Evolutionary conservation across 2,888 invertebrate genomes (phyloP).

Genomic region (Drosophila multiciliata): DNA sequence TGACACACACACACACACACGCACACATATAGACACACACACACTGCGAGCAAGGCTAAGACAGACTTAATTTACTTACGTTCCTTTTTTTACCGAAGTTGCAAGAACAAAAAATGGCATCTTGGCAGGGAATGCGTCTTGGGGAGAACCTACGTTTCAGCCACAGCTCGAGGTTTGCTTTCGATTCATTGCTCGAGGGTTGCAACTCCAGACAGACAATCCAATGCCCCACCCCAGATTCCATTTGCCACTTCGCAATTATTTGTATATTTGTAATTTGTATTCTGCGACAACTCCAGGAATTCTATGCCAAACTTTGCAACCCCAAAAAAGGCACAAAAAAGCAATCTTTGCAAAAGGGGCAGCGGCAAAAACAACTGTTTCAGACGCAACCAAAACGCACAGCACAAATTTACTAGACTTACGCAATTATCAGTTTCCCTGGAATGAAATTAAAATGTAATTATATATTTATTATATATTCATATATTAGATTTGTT

Average conservation of each 20-base stretch:
- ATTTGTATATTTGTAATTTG: constrained; percentile 63
- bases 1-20: not conserved
- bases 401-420: not conserved
- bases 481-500: not conserved
- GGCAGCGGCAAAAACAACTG: constrained; percentile 35
- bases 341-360: constrained; percentile 20
- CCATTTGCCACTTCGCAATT: constrained; percentile 32
- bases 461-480: not conserved
- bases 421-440: not conserved
- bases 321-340: constrained; percentile 57
- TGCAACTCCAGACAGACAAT: constrained; percentile 72
- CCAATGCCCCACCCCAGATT: constrained; percentile 16
- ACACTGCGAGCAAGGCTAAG: constrained; percentile 7
- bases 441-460: not conserved
- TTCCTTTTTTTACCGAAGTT: not conserved
- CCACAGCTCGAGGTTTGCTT: constrained; percentile 42
- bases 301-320: constrained; percentile 70
- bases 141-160: not conserved
- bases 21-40: not conserved
- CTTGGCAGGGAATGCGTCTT: constrained; percentile 1
- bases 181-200: constrained; percentile 60
- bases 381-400: constrained; percentile 40
- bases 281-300: constrained; percentile 69
- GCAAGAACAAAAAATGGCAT: not conserved
- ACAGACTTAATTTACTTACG: not conserved